These are phyloP conservation scores for Plebejus argus DNA, from an alignment of 2,888 invertebrate species.

Conservation along the genomic window DNA sequence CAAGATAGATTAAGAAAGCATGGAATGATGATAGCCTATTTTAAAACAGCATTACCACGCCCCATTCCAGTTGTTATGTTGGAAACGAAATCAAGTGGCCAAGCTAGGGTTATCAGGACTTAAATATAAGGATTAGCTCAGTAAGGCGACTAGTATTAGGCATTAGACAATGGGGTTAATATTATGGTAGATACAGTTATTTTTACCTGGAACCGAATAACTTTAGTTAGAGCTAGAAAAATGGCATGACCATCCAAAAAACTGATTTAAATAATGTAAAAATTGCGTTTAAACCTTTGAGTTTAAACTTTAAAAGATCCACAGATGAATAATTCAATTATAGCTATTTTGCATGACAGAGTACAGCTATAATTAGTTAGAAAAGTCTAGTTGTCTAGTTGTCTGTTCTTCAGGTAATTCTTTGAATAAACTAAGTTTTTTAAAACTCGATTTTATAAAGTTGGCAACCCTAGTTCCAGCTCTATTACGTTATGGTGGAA, in stretches of 20 bases:
- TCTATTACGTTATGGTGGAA: neutral
- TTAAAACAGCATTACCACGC: slow-evolving; percentile 13
- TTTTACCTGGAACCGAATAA: too few relatives aligned
- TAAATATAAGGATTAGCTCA: neutral
- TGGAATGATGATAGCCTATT: slow-evolving; percentile 16
- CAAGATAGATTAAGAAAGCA: slow-evolving; percentile 5
- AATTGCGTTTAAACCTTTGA: too few relatives aligned
- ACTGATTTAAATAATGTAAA: too few relatives aligned
- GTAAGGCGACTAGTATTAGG: neutral
- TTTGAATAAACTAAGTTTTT: neutral
- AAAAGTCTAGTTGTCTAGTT: too few relatives aligned
- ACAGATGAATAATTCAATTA: too few relatives aligned
- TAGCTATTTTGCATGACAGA: too few relatives aligned
- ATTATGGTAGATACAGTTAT: too few relatives aligned
- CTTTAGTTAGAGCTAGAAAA: too few relatives aligned
- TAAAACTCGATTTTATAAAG: neutral
- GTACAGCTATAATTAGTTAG: too few relatives aligned
- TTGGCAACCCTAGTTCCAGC: neutral
- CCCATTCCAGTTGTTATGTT: neutral
- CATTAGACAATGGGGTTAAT: neutral
- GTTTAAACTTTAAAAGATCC: too few relatives aligned
- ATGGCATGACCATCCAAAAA: too few relatives aligned
- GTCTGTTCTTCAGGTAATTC: neutral
- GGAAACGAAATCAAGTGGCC: slow-evolving; percentile 25
- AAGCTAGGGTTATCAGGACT: neutral